Evolutionary conservation across 2,113 vertebrate genomes (phyloP).

Genomic region (Mirounga angustirostris): DNA sequence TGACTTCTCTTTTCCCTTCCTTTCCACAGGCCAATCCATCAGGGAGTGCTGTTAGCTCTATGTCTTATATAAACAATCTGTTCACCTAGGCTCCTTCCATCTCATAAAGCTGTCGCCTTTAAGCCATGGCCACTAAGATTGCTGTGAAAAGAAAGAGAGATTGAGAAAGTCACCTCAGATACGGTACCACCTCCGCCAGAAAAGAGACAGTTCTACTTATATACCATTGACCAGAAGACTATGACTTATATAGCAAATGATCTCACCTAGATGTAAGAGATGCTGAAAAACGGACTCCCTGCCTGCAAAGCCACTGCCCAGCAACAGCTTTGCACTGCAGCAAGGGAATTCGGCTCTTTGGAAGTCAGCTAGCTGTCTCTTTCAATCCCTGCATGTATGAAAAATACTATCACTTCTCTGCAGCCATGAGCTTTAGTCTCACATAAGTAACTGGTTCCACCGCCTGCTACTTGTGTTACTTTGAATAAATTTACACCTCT

Average conservation of each 20-base stretch:
- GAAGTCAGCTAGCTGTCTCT: neutral
- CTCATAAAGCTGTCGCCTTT: neutral
- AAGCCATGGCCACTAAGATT: neutral
- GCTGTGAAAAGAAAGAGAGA: neutral
- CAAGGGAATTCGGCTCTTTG: neutral
- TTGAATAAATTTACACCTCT: neutral
- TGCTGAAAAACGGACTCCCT: neutral
- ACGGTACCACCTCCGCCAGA: neutral
- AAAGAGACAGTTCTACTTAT: neutral
- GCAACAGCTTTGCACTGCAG: neutral
- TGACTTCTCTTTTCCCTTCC: neutral
- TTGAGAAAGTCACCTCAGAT: neutral
- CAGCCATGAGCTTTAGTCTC: neutral
- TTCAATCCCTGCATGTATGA: neutral
- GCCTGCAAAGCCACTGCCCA: neutral
- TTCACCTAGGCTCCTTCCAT: neutral
- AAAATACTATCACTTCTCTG: neutral
- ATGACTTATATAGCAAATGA: neutral
- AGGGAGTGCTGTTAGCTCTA: neutral
- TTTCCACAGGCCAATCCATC: neutral
- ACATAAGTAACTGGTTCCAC: neutral
- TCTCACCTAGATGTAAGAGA: neutral
- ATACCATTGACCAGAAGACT: neutral
- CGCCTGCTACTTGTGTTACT: neutral
- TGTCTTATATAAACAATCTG: neutral